Evolutionary conservation across 2,888 invertebrate species (phyloP).

Genomic region (Opisthograptis luteolata): DNA sequence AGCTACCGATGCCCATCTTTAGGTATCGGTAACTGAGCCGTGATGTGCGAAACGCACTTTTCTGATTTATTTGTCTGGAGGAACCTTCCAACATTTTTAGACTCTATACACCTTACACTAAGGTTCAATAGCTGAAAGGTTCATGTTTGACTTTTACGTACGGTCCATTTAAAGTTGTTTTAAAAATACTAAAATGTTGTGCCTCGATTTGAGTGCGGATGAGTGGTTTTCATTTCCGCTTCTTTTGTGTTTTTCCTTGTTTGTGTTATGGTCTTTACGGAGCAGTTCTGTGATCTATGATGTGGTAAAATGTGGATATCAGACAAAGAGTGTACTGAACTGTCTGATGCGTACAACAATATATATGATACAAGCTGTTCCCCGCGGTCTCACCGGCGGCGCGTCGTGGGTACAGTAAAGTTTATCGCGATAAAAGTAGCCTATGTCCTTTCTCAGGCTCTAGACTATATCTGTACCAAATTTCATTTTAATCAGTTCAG

Average conservation of each 20-base stretch:
- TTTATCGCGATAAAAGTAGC: no score
- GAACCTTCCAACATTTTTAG: constrained; percentile 5
- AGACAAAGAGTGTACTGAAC: neutral
- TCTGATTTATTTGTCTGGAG: constrained; percentile 74
- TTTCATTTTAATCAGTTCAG: no score
- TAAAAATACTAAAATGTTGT: constrained; percentile 31
- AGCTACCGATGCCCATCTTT: constrained; percentile 64
- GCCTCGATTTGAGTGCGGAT: constrained; percentile 32
- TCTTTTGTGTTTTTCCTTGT: constrained; percentile 30
- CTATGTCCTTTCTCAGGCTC: no score
- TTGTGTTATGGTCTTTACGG: constrained; percentile 20
- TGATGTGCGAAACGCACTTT: constrained; percentile 68
- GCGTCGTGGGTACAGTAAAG: no score
- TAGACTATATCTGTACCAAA: no score
- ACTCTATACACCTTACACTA: constrained; percentile 18
- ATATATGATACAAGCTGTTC: no score
- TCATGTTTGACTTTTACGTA: constrained; percentile 6
- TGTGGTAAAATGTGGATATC: neutral
- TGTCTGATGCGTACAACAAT: no score
- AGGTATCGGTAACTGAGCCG: constrained; percentile 50
- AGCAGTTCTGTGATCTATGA: constrained; percentile 1
- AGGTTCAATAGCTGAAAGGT: constrained; percentile 3
- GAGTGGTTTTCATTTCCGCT: constrained; percentile 36
- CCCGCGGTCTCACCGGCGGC: no score
- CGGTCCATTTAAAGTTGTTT: constrained; percentile 26